Conservation (phyloP, 2,113 vertebrate genomes). For the Scatophagus argus region DNA sequence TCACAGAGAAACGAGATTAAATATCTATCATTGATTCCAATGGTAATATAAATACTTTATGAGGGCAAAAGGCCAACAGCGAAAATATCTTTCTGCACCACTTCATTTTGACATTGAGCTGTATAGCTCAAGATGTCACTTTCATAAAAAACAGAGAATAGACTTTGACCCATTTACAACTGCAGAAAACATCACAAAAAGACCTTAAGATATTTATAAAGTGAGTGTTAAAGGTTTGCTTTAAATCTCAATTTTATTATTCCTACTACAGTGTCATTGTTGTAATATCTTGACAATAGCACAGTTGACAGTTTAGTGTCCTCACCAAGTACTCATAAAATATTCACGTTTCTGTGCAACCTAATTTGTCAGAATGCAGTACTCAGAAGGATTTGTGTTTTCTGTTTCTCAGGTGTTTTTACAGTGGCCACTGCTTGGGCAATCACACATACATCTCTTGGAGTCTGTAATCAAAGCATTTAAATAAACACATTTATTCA, state of each 20-base stretch:
- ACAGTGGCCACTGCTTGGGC: neutral
- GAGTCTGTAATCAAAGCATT: neutral
- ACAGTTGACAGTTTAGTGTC: neutral
- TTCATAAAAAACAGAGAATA: slow-evolving; percentile 11
- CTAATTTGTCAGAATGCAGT: slow-evolving; percentile 11
- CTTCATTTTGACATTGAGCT: slow-evolving; percentile 49
- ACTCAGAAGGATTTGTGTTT: neutral
- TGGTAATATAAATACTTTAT: slow-evolving; percentile 70
- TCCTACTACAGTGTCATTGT: slow-evolving; percentile 7
- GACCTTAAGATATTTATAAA: neutral
- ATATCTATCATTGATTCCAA: slow-evolving; percentile 55
- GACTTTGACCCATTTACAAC: slow-evolving; percentile 12
- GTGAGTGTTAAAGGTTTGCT: neutral
- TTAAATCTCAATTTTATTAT: slow-evolving; percentile 24
- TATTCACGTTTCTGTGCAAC: slow-evolving; percentile 13
- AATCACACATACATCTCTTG: neutral
- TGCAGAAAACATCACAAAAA: neutral
- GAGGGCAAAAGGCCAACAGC: slow-evolving; percentile 67
- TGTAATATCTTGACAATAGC: neutral
- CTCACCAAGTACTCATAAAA: slow-evolving; percentile 25
- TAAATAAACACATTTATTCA: slow-evolving; percentile 14
- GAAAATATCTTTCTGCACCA: slow-evolving; percentile 36
- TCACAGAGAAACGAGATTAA: slow-evolving; percentile 38
- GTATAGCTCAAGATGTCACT: slow-evolving; percentile 30
- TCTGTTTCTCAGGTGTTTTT: slow-evolving; percentile 11